Evolutionary conservation across 2,113 vertebrate species (phyloP).

Genomic region (Sula dactylatra): DNA sequence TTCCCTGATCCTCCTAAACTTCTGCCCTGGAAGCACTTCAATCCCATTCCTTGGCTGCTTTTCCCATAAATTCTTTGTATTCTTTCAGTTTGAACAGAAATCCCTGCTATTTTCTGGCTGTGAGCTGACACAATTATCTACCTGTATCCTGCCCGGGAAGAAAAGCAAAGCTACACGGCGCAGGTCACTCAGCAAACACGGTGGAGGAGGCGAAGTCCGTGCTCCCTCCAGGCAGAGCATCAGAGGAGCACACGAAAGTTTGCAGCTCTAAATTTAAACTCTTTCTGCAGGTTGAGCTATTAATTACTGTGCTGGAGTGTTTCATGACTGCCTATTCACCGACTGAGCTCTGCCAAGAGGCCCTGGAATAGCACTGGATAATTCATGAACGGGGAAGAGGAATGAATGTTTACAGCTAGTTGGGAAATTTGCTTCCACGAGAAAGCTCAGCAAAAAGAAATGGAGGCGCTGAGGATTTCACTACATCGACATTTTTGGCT

Average conservation of each 20-base stretch:
- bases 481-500: neutral
- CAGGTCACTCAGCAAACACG: neutral
- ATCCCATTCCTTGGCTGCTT: neutral
- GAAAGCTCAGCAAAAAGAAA: neutral
- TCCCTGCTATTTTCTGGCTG: neutral
- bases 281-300: conserved; percentile 17
- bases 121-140: neutral
- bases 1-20: neutral
- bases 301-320: conserved; percentile 27
- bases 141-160: neutral
- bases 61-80: neutral
- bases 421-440: neutral
- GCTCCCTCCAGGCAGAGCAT: neutral
- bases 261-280: conserved; percentile 14
- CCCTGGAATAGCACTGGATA: neutral
- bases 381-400: neutral
- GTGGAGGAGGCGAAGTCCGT: rapidly evolving
- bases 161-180: neutral
- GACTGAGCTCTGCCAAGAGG: conserved; percentile 1
- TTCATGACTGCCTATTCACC: neutral
- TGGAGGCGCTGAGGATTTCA: neutral
- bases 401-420: neutral
- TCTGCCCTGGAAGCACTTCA: neutral
- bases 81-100: neutral
- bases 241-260: neutral